These are phyloP conservation scores for Leptinotarsa lineolata DNA, from an alignment of 1,140 invertebrate species.

Conservation along the genomic window DNA sequence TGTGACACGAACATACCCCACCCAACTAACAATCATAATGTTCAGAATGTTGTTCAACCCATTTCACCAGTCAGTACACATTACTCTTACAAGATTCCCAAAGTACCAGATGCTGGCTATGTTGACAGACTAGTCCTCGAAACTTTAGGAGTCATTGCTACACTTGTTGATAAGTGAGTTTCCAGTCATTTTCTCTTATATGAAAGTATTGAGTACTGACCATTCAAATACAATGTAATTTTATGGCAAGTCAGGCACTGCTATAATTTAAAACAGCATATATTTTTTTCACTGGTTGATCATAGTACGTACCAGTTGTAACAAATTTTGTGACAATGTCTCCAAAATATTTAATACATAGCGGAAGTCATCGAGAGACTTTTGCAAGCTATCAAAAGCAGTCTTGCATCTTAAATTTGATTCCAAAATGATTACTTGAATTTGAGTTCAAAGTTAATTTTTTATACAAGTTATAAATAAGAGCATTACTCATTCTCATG, in stretches of 20 bases:
- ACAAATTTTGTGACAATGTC: too few relatives aligned
- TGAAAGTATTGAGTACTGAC: not conserved
- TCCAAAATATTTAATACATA: too few relatives aligned
- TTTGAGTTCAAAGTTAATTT: too few relatives aligned
- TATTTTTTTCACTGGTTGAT: not conserved
- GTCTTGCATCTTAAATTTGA: too few relatives aligned
- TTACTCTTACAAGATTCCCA: conserved; percentile 42
- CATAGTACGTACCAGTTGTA: too few relatives aligned
- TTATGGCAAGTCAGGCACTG: not conserved
- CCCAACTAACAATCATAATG: conserved; percentile 49
- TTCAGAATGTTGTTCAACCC: conserved; percentile 37
- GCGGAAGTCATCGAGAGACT: too few relatives aligned
- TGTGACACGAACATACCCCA: conserved; percentile 53
- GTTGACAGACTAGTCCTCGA: conserved; percentile 79
- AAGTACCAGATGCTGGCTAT: conserved; percentile 56
- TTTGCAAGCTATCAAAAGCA: too few relatives aligned
- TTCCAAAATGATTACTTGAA: too few relatives aligned
- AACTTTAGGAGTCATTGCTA: conserved; percentile 77
- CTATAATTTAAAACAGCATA: conserved; percentile 3
- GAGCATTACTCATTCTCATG: too few relatives aligned
- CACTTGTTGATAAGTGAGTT: conserved; percentile 79
- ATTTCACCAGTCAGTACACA: conserved; percentile 45
- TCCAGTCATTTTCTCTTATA: conserved; percentile 20
- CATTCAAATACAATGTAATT: not conserved
- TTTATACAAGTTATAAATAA: too few relatives aligned